A percentile compares a stretch with the other conserved stretches of the same genome.
These are phyloP conservation scores for Perithous albicinctus DNA, from an alignment of 2,888 invertebrate genomes.

Conservation along the genomic window DNA sequence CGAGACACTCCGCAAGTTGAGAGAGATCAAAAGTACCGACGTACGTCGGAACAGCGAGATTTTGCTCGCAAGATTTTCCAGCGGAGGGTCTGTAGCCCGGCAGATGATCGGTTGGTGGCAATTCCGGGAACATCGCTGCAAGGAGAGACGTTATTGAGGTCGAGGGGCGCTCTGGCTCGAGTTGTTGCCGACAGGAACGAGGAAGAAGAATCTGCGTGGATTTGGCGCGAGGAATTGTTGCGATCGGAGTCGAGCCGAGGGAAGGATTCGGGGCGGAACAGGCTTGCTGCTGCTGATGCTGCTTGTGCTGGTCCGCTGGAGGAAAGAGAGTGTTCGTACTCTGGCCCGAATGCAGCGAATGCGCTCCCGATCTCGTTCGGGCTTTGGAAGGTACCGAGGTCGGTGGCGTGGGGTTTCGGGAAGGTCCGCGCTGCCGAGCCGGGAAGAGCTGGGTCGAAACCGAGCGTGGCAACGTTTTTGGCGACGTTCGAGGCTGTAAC, in stretches of 20 bases:
- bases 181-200: conserved; percentile 71
- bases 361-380: conserved; percentile 76
- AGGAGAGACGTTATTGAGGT: conserved; percentile 81
- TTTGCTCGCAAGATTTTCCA: conserved; percentile 73
- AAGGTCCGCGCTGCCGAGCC: conserved; percentile 65
- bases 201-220: conserved; percentile 83
- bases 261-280: conserved; percentile 84
- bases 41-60: conserved; percentile 72
- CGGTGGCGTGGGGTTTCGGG: conserved; percentile 77
- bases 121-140: conserved; percentile 83
- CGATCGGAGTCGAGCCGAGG: conserved; percentile 79
- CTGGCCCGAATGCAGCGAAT: conserved; percentile 68
- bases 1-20: conserved; percentile 77
- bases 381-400: conserved; percentile 80
- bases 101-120: conserved; percentile 77
- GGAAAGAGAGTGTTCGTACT: conserved; percentile 78
- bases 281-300: conserved; percentile 81
- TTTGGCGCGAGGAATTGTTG: conserved; percentile 82
- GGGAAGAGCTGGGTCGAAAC: conserved; percentile 85
- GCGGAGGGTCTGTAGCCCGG: conserved; percentile 79
- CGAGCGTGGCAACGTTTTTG: conserved; percentile 81
- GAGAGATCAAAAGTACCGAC: conserved; percentile 76
- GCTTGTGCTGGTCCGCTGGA: conserved; percentile 76
- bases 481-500: conserved; percentile 79
- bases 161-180: conserved; percentile 72